Conservation (phyloP, 1,140 invertebrate genomes). For the Brachionus manjavacas region DNA sequence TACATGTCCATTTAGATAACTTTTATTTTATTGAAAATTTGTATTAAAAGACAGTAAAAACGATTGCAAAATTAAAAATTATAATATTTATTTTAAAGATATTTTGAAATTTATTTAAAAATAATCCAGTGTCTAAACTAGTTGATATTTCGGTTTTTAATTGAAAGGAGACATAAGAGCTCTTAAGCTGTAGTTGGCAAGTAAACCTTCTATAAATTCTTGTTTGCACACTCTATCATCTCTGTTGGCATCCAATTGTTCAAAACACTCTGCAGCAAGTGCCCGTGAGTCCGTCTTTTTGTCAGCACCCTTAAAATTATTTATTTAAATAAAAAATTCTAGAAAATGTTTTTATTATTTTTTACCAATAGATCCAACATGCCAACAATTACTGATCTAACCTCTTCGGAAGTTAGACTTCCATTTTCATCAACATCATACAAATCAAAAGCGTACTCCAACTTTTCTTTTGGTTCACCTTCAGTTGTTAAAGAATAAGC, state of each 20-base stretch:
- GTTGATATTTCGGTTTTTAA: not conserved
- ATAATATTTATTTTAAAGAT: too few species aligned
- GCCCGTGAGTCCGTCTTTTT: not conserved
- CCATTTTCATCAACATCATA: conserved; percentile 33
- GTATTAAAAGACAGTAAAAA: too few species aligned
- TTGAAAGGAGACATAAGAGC: conserved; percentile 38
- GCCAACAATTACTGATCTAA: not conserved
- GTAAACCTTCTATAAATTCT: conserved; percentile 22
- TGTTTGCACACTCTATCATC: conserved; percentile 8
- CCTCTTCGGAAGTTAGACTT: not conserved
- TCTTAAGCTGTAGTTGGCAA: conserved; percentile 23
- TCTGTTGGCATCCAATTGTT: not conserved
- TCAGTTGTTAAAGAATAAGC: not conserved
- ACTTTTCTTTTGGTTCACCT: conserved; percentile 6
- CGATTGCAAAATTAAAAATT: too few species aligned
- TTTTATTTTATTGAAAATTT: too few species aligned
- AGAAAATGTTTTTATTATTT: not conserved
- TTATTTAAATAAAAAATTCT: not conserved
- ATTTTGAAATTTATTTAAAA: too few species aligned
- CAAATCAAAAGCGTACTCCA: conserved; percentile 34
- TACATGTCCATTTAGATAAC: too few species aligned
- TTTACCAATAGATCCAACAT: conserved; percentile 34
- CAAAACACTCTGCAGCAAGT: not conserved
- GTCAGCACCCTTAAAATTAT: not conserved
- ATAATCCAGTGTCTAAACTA: too few species aligned